phyloP scores from a whole-genome alignment of 2,888 invertebrate genomes.

The Megastigmus dorsalis region DNA sequence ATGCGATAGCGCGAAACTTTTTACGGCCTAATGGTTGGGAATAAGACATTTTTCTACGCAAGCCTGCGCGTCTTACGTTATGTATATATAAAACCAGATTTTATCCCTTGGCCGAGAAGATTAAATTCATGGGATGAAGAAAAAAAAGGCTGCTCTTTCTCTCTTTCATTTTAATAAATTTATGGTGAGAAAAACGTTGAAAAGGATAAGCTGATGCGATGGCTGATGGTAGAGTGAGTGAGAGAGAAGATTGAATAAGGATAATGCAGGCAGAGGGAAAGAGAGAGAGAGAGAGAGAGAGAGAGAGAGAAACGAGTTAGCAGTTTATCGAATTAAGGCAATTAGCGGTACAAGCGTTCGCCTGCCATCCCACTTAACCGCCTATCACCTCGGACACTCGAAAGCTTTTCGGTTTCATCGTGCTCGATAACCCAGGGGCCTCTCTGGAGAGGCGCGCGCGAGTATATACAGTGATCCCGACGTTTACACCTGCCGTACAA shows the following conservation, averaged over 20 bases:
- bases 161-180: slow-evolving; percentile 36
- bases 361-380: slow-evolving; percentile 63
- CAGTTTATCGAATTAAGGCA: slow-evolving; percentile 71
- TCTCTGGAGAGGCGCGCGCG: not conserved
- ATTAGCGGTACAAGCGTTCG: slow-evolving; percentile 69
- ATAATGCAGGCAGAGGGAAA: slow-evolving; percentile 24
- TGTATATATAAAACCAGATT: slow-evolving; percentile 32
- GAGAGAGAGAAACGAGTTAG: slow-evolving; percentile 58
- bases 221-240: too few species aligned
- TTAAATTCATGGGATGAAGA: slow-evolving; percentile 41
- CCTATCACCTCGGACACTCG: slow-evolving; percentile 66
- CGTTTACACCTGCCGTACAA: slow-evolving; percentile 36
- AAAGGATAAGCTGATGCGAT: slow-evolving; percentile 35
- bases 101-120: slow-evolving; percentile 27
- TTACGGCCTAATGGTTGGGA: slow-evolving; percentile 12
- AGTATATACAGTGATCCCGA: too few species aligned
- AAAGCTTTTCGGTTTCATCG: slow-evolving; percentile 67
- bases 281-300: not conserved
- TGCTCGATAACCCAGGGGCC: slow-evolving; percentile 63
- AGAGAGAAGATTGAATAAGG: slow-evolving; percentile 10
- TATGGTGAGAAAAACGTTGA: slow-evolving; percentile 35
- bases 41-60: slow-evolving; percentile 21
- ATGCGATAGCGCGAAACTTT: slow-evolving; percentile 17
- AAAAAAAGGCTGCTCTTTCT: too few species aligned
- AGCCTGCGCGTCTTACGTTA: slow-evolving; percentile 4